phyloP scores from a whole-genome alignment of 2,888 invertebrate genomes.

The Harpagoxenus sublaevis region DNA sequence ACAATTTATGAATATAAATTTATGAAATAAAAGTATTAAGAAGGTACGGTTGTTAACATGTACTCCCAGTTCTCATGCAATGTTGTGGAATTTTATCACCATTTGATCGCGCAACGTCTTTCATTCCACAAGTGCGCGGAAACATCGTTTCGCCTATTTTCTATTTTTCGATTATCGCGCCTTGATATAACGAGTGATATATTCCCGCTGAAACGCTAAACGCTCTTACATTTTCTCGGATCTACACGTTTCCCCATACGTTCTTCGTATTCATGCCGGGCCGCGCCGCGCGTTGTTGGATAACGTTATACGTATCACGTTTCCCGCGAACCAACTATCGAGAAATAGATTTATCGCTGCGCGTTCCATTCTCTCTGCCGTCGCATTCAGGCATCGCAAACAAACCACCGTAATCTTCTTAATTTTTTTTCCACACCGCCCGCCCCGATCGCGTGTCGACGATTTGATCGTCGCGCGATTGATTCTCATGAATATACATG shows the following conservation, averaged over 20 bases:
- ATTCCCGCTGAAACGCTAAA: slow-evolving; percentile 39
- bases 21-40: background rate
- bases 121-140: background rate
- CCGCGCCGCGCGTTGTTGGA: slow-evolving; percentile 9
- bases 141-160: background rate
- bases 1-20: background rate
- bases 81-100: background rate
- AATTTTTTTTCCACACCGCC: slow-evolving; percentile 13
- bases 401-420: slow-evolving; percentile 41
- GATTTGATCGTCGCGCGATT: slow-evolving; percentile 51
- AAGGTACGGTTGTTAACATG: background rate
- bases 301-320: slow-evolving; percentile 51
- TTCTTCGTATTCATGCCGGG: slow-evolving; percentile 26
- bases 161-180: slow-evolving; percentile 28
- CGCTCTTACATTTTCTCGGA: slow-evolving; percentile 44
- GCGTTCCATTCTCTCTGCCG: background rate
- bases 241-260: slow-evolving; percentile 19
- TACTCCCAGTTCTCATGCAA: background rate
- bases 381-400: slow-evolving; percentile 30
- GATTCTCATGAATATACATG: slow-evolving; percentile 64
- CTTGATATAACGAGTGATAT: slow-evolving; percentile 20
- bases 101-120: background rate
- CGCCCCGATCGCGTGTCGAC: background rate
- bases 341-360: slow-evolving; percentile 44
- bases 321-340: slow-evolving; percentile 38